Percentiles rank a stretch among this genome's conserved stretches.
phyloP scores from a whole-genome alignment of 2,797 vertebrate genomes.

The Pteronotus mesoamericanus region DNA sequence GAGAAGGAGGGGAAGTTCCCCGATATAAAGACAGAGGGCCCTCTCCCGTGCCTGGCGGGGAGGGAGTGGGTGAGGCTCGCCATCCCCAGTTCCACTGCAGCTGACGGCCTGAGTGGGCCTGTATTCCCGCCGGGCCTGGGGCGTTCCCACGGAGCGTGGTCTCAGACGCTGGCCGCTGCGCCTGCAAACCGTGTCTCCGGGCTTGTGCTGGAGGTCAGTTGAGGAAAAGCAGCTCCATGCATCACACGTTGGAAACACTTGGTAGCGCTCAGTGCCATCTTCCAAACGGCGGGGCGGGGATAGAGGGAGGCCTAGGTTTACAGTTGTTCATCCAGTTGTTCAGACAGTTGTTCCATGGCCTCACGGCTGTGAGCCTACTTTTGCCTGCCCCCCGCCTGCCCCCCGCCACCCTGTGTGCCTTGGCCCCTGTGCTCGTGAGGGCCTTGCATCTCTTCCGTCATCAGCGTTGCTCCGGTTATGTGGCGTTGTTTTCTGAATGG shows the following conservation, averaged over 20 bases:
- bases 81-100: accelerated
- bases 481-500: neutral
- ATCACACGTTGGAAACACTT: neutral
- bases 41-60: neutral
- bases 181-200: accelerated
- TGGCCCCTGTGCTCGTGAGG: accelerated
- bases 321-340: neutral
- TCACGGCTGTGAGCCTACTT: neutral
- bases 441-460: accelerated
- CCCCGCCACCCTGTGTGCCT: no score
- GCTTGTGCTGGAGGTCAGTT: no score
- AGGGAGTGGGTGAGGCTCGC: neutral
- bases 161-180: neutral
- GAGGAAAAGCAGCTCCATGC: neutral
- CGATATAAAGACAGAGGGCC: neutral
- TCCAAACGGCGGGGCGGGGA: neutral
- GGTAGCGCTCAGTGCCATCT: accelerated
- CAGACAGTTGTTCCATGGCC: neutral
- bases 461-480: accelerated
- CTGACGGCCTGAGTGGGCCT: neutral
- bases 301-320: no score
- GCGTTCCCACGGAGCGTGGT: accelerated
- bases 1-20: accelerated
- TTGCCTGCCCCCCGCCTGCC: no score
- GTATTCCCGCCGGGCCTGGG: no score